Conservation (phyloP, 2,797 vertebrate species). For the Sternotherus odoratus region DNA sequence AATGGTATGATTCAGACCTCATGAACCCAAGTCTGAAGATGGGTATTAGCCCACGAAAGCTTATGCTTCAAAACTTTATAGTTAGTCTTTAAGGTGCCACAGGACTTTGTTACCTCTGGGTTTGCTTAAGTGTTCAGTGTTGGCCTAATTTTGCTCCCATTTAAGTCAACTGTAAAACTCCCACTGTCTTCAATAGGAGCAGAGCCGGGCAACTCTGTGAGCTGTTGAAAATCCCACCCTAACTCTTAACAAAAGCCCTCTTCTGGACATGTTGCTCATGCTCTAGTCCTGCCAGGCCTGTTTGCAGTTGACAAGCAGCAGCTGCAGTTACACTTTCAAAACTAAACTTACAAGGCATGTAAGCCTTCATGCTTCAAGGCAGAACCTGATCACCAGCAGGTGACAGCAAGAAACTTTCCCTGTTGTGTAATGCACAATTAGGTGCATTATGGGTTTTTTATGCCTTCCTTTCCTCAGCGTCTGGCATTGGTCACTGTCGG, state of each 20-base stretch:
- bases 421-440: accelerated
- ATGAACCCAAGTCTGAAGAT: neutral
- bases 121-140: neutral
- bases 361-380: accelerated
- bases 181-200: accelerated
- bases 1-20: neutral
- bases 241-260: neutral
- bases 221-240: neutral
- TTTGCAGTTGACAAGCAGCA: neutral
- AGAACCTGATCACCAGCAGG: neutral
- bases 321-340: accelerated
- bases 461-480: conserved; percentile 4
- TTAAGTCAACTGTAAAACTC: neutral
- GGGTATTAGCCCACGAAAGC: no score
- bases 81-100: no score
- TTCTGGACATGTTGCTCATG: neutral
- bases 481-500: neutral
- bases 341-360: neutral
- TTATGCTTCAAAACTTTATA: no score
- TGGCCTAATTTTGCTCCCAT: accelerated
- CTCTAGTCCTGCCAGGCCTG: neutral
- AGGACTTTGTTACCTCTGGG: neutral
- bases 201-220: neutral
- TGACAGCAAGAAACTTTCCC: neutral
- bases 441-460: neutral